These are phyloP conservation scores for Aviceda subcristata DNA, from an alignment of 2,113 vertebrate genomes.

Conservation along the genomic window DNA sequence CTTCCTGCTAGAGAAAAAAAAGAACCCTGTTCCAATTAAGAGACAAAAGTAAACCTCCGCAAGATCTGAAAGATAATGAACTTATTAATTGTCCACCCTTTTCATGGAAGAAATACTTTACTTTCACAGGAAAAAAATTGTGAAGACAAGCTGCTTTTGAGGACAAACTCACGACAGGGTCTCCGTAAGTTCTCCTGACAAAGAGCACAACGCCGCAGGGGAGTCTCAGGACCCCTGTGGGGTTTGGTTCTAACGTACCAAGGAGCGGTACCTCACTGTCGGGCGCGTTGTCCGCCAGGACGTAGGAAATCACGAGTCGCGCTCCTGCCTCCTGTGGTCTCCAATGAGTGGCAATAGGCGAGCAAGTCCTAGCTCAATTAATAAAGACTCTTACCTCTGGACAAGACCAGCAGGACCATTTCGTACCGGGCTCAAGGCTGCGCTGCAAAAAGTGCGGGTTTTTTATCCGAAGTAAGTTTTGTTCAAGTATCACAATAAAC, in stretches of 20 bases:
- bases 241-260: background rate
- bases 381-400: background rate
- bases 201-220: background rate
- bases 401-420: background rate
- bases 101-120: background rate
- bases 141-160: background rate
- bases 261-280: background rate
- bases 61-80: background rate
- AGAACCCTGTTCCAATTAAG: background rate
- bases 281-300: background rate
- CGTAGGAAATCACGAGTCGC: background rate
- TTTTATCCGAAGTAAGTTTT: background rate
- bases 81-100: background rate
- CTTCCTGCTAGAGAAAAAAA: background rate
- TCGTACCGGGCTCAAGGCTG: background rate
- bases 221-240: background rate
- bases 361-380: background rate
- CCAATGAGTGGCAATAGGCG: background rate
- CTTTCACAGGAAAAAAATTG: background rate
- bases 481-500: background rate
- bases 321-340: background rate
- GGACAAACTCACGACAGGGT: background rate
- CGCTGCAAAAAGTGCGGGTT: fast-evolving
- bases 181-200: background rate
- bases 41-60: background rate